phyloP scores from a whole-genome alignment of 2,113 vertebrate genomes.

The Danionella cerebrum region DNA sequence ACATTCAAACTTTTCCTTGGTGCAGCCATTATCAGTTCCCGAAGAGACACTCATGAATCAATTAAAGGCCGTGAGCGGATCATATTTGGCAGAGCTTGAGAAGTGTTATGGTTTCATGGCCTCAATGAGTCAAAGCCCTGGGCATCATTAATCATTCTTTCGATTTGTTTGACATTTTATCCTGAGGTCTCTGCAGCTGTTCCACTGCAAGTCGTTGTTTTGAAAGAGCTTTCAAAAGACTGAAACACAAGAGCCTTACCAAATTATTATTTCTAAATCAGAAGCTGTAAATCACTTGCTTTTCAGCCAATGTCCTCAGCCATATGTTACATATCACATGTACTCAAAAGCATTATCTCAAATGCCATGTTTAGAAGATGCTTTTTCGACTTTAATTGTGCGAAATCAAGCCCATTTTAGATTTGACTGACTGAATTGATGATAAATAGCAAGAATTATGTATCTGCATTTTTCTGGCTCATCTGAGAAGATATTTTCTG shows the following conservation, averaged over 20 bases:
- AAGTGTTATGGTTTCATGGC: constrained; percentile 12
- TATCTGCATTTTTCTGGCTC: not conserved
- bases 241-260: constrained; percentile 49
- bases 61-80: constrained; percentile 9
- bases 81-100: not conserved
- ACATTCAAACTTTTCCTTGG: not conserved
- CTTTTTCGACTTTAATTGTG: not conserved
- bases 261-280: constrained; percentile 57
- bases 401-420: not conserved
- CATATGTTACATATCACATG: constrained; percentile 29
- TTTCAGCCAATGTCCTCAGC: constrained; percentile 28
- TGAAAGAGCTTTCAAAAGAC: constrained; percentile 39
- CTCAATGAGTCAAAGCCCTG: constrained; percentile 13
- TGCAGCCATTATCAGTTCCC: not conserved
- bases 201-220: constrained; percentile 28
- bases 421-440: not conserved
- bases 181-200: constrained; percentile 2
- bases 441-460: not conserved
- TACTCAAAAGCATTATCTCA: not conserved
- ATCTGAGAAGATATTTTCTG: not conserved
- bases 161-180: constrained; percentile 16
- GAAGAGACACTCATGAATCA: not conserved
- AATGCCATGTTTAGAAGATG: not conserved
- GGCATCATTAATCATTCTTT: constrained; percentile 32
- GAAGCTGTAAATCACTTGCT: constrained; percentile 55